A percentile compares a stretch with the other conserved stretches of the same genome.
Evolutionary conservation across 2,888 invertebrate species (phyloP).

Genomic region (Pollenia griseotomentosa): DNA sequence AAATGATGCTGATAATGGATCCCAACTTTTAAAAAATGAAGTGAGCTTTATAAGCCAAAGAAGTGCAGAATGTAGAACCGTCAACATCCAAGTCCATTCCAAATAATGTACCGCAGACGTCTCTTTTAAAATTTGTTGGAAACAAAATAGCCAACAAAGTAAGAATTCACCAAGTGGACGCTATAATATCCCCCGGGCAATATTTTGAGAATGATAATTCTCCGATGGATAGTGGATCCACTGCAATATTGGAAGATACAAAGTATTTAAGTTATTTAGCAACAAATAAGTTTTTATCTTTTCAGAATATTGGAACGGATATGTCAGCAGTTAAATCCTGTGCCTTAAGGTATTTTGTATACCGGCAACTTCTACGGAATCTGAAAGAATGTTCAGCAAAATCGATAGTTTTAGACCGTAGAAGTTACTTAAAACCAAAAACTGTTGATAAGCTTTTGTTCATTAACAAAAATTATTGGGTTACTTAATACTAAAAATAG

Average conservation of each 20-base stretch:
- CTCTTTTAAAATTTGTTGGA: conserved; percentile 33
- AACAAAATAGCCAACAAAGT: conserved; percentile 23
- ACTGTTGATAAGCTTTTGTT: conserved; percentile 16
- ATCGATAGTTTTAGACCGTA: conserved; percentile 25
- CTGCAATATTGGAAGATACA: too few species aligned
- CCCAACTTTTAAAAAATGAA: conserved; percentile 10
- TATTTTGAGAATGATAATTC: conserved; percentile 17
- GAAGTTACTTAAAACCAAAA: conserved; percentile 37
- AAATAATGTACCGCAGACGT: neutral
- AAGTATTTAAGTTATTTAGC: too few species aligned
- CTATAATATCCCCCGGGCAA: conserved; percentile 1
- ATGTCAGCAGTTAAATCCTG: too few species aligned
- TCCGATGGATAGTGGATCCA: too few species aligned
- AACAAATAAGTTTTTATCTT: neutral
- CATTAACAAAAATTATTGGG: conserved; percentile 9
- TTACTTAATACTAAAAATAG: too few species aligned
- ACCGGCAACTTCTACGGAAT: conserved; percentile 26
- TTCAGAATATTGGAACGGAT: neutral
- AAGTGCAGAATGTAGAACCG: conserved; percentile 19
- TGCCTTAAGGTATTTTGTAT: too few species aligned
- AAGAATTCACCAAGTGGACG: conserved; percentile 26
- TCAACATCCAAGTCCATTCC: conserved; percentile 13
- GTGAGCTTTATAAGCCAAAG: conserved; percentile 20
- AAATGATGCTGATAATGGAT: too few species aligned
- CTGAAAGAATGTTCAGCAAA: conserved; percentile 38